Base-by-base conservation (phyloP, 2,113 vertebrate species). In the Orycteropus afer region DNA sequence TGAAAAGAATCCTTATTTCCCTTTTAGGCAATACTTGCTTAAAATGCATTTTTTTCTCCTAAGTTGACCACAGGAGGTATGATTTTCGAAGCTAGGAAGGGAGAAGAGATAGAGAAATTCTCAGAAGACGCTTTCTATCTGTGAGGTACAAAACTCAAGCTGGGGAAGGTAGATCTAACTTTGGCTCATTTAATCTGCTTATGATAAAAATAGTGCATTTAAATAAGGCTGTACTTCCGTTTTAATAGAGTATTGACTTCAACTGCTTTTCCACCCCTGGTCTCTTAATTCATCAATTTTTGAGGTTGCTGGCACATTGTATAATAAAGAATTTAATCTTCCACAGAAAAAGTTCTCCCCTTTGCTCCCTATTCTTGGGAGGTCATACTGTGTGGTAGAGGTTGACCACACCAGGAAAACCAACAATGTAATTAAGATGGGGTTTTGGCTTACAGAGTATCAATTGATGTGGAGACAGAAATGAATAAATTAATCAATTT, bases 141-240 rank as follows among this genome's bases (percentile, higher is more conserved):
- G 65, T 59, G 6, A 78, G n/a, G 17, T 67, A 47, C 0, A 61
- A 67, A 87, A 32, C 23, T 80, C 89, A 42, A 82, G 85, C 51
- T 53, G 42, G 8, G 5, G 2, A 82, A 59, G 3, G 25, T 82
- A 0, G n/a, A 93, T 0, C 2, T 0, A 13, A 63, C 57, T 78
- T 59, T 29, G 29, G 49, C n/a, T 71, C 59, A 79, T 87, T 47
- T 87, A 63, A 71, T 69, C 78, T 91, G 2, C 59, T 76, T 97
- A 2, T 67, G 42, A 9, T 57, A 74, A 0, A 59, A 87, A 80
- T 15, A 40, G n/a, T 0, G 0, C 3, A 37, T 47, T 32, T 20
- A 34, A 79, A 74, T 17, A 14, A 69, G 22, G 5, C 2, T 37
- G 0, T 17, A 18, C 27, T 0, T 10, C 0, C 10, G 12, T 9